Conservation (phyloP, 2,888 invertebrate species). For the Syrphus vitripennis region DNA sequence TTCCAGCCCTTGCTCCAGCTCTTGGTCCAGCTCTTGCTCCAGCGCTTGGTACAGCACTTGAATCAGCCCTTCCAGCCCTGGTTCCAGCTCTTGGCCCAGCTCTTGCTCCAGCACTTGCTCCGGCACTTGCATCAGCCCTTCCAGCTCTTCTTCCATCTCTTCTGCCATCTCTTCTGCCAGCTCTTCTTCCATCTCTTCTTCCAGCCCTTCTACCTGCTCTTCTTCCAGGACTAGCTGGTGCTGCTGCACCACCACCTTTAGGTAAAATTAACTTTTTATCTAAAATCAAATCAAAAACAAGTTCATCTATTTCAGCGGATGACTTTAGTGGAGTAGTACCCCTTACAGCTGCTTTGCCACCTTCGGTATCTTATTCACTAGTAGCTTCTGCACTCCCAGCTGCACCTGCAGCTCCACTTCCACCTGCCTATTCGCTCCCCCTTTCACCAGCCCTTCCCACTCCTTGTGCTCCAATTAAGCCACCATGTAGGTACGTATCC, state of each 20-base stretch:
- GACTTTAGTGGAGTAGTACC: slow-evolving; percentile 8
- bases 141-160: neutral
- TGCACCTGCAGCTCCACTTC: neutral
- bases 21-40: neutral
- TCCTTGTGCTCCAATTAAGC: slow-evolving; percentile 69
- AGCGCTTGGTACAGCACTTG: neutral
- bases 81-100: neutral
- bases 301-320: neutral
- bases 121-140: neutral
- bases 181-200: neutral
- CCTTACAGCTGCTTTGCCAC: neutral
- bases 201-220: neutral
- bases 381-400: neutral
- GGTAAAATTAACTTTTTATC: neutral
- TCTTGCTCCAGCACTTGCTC: neutral
- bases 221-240: no score
- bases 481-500: slow-evolving; percentile 77
- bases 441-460: neutral
- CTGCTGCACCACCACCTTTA: neutral
- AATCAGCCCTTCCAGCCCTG: neutral
- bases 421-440: neutral
- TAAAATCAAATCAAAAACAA: neutral
- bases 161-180: neutral
- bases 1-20: neutral
- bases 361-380: neutral